These are phyloP conservation scores for Alca torda DNA, from an alignment of 2,797 vertebrate genomes.

Conservation along the genomic window DNA sequence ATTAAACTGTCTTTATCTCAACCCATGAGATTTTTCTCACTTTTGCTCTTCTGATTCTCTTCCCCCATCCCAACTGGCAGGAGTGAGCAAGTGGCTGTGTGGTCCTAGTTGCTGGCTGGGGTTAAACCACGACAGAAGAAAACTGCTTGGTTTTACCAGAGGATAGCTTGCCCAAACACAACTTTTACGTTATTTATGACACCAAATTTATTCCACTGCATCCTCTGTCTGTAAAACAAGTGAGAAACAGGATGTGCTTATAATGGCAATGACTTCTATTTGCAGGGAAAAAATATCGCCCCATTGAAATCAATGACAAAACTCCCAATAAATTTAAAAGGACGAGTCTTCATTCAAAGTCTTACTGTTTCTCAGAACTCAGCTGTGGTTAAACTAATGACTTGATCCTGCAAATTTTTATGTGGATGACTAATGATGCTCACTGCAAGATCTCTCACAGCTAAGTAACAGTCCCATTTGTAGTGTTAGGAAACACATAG, in stretches of 20 bases:
- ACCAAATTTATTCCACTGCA: neutral
- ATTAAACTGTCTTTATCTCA: neutral
- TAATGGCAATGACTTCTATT: neutral
- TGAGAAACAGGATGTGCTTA: neutral
- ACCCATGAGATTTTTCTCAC: neutral
- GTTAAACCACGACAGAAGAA: neutral
- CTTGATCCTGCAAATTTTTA: neutral
- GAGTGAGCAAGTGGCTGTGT: neutral
- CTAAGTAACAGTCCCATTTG: neutral
- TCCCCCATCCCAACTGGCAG: neutral
- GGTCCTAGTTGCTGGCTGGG: neutral
- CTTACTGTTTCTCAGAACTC: neutral
- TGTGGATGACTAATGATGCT: neutral
- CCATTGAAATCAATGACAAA: neutral
- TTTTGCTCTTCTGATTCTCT: neutral
- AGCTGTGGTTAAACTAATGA: neutral
- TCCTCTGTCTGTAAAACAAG: neutral
- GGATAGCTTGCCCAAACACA: neutral
- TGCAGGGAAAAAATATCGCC: neutral
- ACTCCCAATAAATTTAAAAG: neutral
- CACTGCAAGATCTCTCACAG: accelerated
- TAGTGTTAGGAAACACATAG: neutral
- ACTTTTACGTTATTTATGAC: neutral
- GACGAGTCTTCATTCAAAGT: neutral
- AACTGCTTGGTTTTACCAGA: neutral